Evolutionary conservation across 2,113 vertebrate species (phyloP).

Genomic region (Danionella cerebrum): DNA sequence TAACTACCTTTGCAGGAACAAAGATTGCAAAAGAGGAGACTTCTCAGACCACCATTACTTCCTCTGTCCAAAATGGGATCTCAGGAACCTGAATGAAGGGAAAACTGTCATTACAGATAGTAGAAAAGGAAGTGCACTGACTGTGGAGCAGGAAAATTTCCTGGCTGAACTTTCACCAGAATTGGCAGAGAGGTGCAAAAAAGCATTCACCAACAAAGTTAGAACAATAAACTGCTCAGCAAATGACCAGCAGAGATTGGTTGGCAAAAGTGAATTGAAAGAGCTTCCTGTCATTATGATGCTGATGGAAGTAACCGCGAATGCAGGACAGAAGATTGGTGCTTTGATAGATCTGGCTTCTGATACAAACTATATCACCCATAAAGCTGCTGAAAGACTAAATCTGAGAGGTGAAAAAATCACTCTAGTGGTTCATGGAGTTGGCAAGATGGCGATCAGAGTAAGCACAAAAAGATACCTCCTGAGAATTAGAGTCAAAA

Average conservation of each 20-base stretch:
- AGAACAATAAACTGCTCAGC: no score
- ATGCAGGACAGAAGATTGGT: no score
- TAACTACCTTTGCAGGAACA: not conserved
- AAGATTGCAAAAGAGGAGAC: not conserved
- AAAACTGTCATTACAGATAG: not conserved
- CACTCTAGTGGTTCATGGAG: not conserved
- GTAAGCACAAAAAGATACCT: not conserved
- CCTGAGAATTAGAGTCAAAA: not conserved
- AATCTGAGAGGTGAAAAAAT: not conserved
- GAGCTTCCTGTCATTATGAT: no score
- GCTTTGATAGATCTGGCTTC: no score
- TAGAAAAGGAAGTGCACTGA: not conserved
- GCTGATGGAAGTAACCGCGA: no score
- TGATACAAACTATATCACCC: no score
- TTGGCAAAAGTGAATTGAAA: no score
- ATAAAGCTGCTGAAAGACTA: not conserved
- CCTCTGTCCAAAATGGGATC: not conserved
- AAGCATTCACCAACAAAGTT: no score
- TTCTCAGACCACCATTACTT: not conserved
- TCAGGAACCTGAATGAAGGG: not conserved
- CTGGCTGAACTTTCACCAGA: no score
- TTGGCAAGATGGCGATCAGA: not conserved
- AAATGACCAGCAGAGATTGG: no score
- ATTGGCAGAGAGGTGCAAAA: no score
- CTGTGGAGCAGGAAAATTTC: not conserved